phyloP scores from a whole-genome alignment of 2,797 vertebrate genomes.

The Erethizon dorsatum region DNA sequence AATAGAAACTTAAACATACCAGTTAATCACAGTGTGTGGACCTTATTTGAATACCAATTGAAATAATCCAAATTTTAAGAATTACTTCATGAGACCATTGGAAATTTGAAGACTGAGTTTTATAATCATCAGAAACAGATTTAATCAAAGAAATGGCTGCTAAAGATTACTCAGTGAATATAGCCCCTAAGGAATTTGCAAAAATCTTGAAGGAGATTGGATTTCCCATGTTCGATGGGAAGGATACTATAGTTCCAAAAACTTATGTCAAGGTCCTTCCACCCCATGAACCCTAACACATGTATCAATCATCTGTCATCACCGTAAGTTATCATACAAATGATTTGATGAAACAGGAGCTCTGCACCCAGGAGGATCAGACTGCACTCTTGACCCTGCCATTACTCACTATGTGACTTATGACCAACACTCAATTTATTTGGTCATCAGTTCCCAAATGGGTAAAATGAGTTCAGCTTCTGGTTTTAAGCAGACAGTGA shows the following conservation, averaged over 20 bases:
- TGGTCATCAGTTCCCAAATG: not conserved
- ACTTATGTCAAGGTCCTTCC: not conserved
- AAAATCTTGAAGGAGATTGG: not conserved
- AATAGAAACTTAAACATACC: not conserved
- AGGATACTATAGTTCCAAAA: not conserved
- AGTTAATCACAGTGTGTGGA: not conserved
- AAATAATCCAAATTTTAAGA: constrained; percentile 12
- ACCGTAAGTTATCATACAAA: not conserved
- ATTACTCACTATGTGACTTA: not conserved
- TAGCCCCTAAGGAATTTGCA: not conserved
- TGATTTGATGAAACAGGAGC: not conserved
- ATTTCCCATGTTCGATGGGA: not conserved
- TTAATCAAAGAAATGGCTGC: not conserved
- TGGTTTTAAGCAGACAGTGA: not conserved
- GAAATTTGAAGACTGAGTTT: constrained; percentile 29
- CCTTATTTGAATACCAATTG: not conserved
- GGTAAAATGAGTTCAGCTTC: not conserved
- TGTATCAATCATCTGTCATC: not conserved
- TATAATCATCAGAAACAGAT: not conserved
- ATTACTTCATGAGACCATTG: not conserved
- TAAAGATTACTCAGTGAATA: not conserved
- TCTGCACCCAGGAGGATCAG: not conserved
- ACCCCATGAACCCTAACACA: not conserved
- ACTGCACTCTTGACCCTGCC: not conserved
- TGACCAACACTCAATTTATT: not conserved